Percentiles rank a stretch among this genome's conserved stretches.
phyloP scores from a whole-genome alignment of 2,888 invertebrate species.

The Apamea monoglypha region DNA sequence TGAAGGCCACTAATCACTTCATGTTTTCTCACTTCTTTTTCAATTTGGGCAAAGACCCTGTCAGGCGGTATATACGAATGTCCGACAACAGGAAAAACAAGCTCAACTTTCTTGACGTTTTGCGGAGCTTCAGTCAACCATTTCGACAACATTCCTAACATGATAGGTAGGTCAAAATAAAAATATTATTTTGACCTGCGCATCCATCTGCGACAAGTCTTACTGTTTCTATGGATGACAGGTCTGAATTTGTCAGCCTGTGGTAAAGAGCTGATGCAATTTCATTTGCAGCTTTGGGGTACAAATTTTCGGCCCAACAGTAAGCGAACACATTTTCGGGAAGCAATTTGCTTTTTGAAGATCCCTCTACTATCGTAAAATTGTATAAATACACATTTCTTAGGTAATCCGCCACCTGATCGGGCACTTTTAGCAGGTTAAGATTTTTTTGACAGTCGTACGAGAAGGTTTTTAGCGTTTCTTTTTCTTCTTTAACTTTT shows the following conservation, averaged over 20 bases:
- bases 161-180: no score
- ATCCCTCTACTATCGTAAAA: slow-evolving; percentile 13
- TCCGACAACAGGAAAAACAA: background rate
- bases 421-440: slow-evolving; percentile 19
- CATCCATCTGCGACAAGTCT: background rate
- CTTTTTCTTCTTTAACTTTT: slow-evolving; percentile 20
- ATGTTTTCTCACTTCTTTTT: slow-evolving; percentile 16
- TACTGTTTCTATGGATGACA: background rate
- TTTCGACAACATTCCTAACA: background rate
- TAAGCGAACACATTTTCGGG: slow-evolving; percentile 21
- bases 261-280: background rate
- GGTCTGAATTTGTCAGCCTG: slow-evolving; percentile 1
- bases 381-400: slow-evolving; percentile 17
- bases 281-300: background rate
- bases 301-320: slow-evolving; percentile 13
- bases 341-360: slow-evolving; percentile 18
- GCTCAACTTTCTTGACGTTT: background rate
- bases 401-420: slow-evolving; percentile 10
- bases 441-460: slow-evolving; percentile 15
- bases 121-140: background rate
- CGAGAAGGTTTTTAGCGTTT: slow-evolving; percentile 3
- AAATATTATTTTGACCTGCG: background rate
- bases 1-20: slow-evolving; percentile 18
- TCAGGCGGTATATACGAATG: slow-evolving; percentile 19
- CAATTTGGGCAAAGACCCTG: slow-evolving; percentile 20